Conservation (phyloP, 2,888 invertebrate genomes). For the Drosophila affinis region DNA sequence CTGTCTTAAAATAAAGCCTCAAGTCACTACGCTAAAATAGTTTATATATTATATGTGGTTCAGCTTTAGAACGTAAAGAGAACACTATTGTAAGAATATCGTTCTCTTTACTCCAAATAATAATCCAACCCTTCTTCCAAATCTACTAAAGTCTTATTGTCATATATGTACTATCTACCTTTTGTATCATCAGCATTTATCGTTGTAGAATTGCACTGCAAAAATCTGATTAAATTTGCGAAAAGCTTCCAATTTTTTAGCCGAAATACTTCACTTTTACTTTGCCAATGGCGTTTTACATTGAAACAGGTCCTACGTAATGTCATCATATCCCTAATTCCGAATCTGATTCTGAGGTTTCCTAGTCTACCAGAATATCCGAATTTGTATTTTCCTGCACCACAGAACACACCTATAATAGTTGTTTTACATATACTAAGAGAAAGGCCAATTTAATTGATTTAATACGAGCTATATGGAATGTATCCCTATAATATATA, state of each 20-base stretch:
- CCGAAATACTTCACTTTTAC: conserved; percentile 1
- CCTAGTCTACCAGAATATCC: neutral
- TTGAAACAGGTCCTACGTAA: conserved; percentile 14
- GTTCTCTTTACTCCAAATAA: neutral
- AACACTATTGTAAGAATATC: conserved; percentile 3
- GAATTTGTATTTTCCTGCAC: conserved; percentile 12
- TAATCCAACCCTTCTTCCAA: neutral
- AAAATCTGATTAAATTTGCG: neutral
- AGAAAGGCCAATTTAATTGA: conserved; percentile 2
- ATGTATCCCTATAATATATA: conserved; percentile 20
- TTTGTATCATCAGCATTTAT: neutral
- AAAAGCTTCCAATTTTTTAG: neutral
- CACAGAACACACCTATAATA: conserved; percentile 14
- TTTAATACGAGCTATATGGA: conserved; percentile 7
- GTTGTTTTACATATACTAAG: neutral
- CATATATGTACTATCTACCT: neutral
- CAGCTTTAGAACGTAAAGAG: conserved; percentile 81
- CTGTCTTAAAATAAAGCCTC: conserved; percentile 44
- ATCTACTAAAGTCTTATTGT: neutral
- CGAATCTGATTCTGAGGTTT: conserved; percentile 21
- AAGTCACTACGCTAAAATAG: conserved; percentile 84
- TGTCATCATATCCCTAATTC: conserved; percentile 1
- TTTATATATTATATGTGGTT: conserved; percentile 84
- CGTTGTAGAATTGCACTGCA: conserved; percentile 15
- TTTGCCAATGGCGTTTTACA: conserved; percentile 31